Conservation (phyloP, 2,113 vertebrate genomes). For the Mungos mungo region DNA sequence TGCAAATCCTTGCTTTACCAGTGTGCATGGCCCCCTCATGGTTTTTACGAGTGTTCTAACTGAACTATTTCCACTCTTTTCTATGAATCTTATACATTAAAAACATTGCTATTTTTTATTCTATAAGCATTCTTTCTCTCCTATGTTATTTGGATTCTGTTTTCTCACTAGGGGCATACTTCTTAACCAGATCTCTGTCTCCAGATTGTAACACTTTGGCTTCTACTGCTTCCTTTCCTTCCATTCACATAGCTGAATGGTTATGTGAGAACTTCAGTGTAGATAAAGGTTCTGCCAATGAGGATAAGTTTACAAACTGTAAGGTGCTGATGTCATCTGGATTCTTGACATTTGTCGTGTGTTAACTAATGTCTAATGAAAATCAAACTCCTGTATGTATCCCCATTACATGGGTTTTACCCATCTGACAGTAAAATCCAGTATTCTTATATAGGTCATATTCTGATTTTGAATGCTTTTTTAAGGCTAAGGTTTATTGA, state of each 20-base stretch:
- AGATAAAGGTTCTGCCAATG: background rate
- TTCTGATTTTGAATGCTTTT: background rate
- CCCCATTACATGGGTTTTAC: background rate
- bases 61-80: background rate
- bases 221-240: background rate
- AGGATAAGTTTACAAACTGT: background rate
- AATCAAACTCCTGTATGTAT: background rate
- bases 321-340: background rate
- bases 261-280: background rate
- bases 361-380: background rate
- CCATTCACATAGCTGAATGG: background rate
- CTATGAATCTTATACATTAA: background rate
- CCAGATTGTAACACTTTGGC: background rate
- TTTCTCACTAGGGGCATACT: background rate
- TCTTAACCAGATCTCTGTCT: background rate
- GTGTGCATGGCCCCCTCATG: background rate
- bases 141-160: constrained; percentile 37
- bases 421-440: background rate
- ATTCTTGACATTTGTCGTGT: constrained; percentile 18
- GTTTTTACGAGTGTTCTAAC: background rate
- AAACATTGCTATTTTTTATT: background rate
- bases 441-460: background rate
- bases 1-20: constrained; percentile 32
- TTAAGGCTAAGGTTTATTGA: background rate
- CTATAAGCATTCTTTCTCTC: background rate